Evolutionary conservation across 2,113 vertebrate species (phyloP).

Genomic region (Ochotona curzoniae): DNA sequence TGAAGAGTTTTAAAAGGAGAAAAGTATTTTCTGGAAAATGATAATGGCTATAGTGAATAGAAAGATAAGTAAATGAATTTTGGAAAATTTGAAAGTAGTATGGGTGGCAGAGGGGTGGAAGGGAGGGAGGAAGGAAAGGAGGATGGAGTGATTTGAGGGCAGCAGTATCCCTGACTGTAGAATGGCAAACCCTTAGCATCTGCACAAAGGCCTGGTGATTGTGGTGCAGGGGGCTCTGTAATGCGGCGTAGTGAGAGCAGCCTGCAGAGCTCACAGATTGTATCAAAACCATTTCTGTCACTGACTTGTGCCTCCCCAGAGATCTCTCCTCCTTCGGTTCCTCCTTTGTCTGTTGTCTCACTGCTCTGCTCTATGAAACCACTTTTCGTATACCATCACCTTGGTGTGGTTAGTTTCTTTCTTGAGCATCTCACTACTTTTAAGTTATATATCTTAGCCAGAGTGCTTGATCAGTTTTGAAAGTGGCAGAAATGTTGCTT

Average conservation of each 20-base stretch:
- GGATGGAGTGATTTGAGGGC: too few species aligned
- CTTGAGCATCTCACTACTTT: constrained; percentile 21
- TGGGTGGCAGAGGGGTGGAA: too few species aligned
- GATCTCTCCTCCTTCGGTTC: neutral
- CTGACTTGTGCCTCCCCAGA: neutral
- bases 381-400: neutral
- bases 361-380: neutral
- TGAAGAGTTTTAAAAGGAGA: neutral
- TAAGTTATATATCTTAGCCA: neutral
- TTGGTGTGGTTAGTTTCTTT: neutral
- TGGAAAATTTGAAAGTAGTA: neutral
- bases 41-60: neutral
- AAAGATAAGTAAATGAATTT: neutral
- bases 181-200: too few species aligned
- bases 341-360: neutral
- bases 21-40: neutral
- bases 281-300: neutral
- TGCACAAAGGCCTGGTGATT: neutral
- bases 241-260: neutral
- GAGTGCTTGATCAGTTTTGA: neutral
- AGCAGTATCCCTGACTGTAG: neutral
- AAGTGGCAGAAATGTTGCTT: neutral
- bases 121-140: too few species aligned
- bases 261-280: neutral
- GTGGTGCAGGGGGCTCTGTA: neutral